Evolutionary conservation across 92 coral and sea anemone species (phyloP).

Genomic region (Desmophyllum pertusum): DNA sequence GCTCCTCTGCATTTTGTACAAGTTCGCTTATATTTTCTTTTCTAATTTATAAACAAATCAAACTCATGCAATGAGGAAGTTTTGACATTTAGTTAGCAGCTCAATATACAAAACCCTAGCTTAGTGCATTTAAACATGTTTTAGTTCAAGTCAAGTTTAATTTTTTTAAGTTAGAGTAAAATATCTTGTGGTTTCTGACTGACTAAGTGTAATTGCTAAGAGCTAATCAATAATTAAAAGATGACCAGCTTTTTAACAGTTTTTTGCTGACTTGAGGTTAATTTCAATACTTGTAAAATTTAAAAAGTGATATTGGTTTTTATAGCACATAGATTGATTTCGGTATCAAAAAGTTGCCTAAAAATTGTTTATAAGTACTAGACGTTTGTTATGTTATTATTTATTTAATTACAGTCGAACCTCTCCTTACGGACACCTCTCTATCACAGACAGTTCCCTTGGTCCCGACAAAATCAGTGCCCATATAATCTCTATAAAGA

Average conservation of each 20-base stretch:
- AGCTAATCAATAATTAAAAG: slow-evolving; percentile 15
- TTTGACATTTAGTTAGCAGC: background rate
- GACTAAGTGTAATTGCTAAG: background rate
- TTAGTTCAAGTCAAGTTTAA: background rate
- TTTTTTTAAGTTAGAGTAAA: background rate
- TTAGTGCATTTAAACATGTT: background rate
- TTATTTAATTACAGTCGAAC: too few relatives aligned
- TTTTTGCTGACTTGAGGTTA: background rate
- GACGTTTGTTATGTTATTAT: background rate
- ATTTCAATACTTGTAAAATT: background rate
- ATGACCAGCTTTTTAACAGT: slow-evolving; percentile 16
- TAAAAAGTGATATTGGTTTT: background rate
- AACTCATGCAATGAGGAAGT: background rate
- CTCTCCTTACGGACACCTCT: too few relatives aligned
- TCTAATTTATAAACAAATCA: background rate
- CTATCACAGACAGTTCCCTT: too few relatives aligned
- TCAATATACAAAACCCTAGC: background rate
- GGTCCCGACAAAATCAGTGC: too few relatives aligned
- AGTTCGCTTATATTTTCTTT: background rate
- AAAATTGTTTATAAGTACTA: background rate
- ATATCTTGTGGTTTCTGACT: background rate
- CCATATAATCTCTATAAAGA: too few relatives aligned
- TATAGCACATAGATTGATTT: background rate
- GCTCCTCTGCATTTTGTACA: slow-evolving; percentile 11
- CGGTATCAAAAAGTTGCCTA: background rate